Conservation (phyloP, 2,113 vertebrate genomes). For the Piaya cayana region DNA sequence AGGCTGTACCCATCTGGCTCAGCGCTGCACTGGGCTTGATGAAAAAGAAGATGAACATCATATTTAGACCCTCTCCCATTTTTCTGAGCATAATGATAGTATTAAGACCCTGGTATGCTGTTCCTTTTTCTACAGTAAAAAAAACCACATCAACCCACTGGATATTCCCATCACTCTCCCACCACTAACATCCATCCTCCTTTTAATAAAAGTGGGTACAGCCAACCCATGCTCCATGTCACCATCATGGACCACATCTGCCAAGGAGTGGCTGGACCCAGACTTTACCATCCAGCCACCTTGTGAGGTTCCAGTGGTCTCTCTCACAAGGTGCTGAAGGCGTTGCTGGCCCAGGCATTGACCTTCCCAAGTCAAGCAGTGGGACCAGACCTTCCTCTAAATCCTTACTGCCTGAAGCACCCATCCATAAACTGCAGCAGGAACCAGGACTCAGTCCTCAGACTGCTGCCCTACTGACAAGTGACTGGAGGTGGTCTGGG, state of each 20-base stretch:
- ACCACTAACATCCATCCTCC: not conserved
- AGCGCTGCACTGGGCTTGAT: not conserved
- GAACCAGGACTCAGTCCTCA: not conserved
- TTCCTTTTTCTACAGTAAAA: not conserved
- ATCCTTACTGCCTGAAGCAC: not conserved
- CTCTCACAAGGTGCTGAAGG: not conserved
- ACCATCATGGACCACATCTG: not conserved
- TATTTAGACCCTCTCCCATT: not conserved
- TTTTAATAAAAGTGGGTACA: not conserved
- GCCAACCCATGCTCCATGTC: not conserved
- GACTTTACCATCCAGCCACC: not conserved
- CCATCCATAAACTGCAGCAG: not conserved
- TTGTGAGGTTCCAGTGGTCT: not conserved
- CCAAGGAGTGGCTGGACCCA: rapidly evolving
- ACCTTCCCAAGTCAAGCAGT: not conserved
- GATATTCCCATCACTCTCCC: not conserved
- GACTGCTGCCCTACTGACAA: not conserved
- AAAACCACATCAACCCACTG: not conserved
- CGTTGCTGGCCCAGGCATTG: not conserved
- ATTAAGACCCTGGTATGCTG: not conserved
- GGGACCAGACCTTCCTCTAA: not conserved
- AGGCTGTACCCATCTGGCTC: constrained; percentile 41
- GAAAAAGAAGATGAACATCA: not conserved
- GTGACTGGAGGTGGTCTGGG: not conserved
- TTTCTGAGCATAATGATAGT: not conserved